Percentiles rank a stretch among this genome's conserved stretches.
phyloP scores from a whole-genome alignment of 92 coral and sea anemone species.

The Diadumene lineata region DNA sequence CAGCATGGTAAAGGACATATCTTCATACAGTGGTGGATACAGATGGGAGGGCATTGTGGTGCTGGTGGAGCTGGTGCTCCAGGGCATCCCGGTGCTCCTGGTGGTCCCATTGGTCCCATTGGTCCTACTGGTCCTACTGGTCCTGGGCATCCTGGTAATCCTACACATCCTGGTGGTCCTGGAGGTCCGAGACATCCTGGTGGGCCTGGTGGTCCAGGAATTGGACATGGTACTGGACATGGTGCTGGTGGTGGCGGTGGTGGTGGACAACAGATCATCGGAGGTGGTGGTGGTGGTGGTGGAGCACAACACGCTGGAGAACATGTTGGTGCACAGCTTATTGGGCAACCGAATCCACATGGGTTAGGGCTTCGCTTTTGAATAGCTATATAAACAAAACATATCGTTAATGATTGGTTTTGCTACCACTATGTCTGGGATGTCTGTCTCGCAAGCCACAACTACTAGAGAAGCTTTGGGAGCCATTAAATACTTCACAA shows the following conservation, averaged over 20 bases:
- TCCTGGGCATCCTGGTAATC: constrained; percentile 88
- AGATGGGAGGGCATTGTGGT: constrained; percentile 91
- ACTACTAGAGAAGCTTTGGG: no score
- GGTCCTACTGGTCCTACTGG: constrained; percentile 75
- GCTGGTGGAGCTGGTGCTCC: constrained; percentile 96
- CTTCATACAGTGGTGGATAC: constrained; percentile 93
- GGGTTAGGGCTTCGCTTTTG: constrained; percentile 55
- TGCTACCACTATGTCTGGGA: no score
- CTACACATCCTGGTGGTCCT: constrained; percentile 43
- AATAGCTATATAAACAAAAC: background rate
- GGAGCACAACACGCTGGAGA: constrained; percentile 73
- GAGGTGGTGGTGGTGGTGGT: constrained; percentile 76
- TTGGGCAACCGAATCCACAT: constrained; percentile 55
- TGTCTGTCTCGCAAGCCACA: no score
- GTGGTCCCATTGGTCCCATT: constrained; percentile 82
- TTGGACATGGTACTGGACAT: constrained; percentile 40
- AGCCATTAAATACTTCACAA: no score
- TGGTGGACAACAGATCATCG: constrained; percentile 32
- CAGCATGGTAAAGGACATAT: constrained; percentile 93
- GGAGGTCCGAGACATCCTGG: constrained; percentile 41
- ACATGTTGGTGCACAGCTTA: constrained; percentile 63
- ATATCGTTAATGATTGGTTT: no score
- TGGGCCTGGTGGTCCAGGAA: constrained; percentile 29
- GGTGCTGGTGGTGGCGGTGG: constrained; percentile 59
- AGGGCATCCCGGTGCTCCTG: constrained; percentile 87